Conservation (phyloP, 2,888 invertebrate genomes). For the Scaptomyza flava region DNA sequence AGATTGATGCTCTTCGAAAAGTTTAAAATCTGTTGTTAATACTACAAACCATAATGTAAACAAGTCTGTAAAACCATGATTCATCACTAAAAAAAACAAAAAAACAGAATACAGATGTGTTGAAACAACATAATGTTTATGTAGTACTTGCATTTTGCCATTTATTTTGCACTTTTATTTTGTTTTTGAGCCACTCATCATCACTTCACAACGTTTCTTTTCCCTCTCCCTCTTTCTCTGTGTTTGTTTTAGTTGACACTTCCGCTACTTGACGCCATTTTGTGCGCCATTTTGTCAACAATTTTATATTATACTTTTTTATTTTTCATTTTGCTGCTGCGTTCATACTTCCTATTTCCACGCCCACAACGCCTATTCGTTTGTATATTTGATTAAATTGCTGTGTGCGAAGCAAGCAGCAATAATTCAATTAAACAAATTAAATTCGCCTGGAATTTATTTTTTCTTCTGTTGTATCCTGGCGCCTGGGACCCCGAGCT, state of each 20-base stretch:
- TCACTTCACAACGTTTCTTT: conserved; percentile 47
- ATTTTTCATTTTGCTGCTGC: conserved; percentile 14
- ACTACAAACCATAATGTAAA: background rate
- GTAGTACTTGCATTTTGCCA: conserved; percentile 18
- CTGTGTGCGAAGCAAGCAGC: background rate
- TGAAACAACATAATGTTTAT: background rate
- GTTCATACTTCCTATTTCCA: background rate
- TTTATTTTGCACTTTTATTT: background rate
- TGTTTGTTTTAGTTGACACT: conserved; percentile 4
- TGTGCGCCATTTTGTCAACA: conserved; percentile 42
- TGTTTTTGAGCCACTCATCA: conserved; percentile 38
- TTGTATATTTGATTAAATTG: conserved; percentile 42
- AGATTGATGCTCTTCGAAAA: background rate
- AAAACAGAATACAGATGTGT: background rate
- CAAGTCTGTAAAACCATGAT: background rate
- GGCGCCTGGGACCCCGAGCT: background rate
- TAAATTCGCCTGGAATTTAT: conserved; percentile 14
- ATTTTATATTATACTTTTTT: conserved; percentile 9
- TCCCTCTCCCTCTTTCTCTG: too few species aligned
- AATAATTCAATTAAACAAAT: conserved; percentile 55
- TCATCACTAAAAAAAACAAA: conserved; percentile 4
- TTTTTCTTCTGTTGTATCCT: background rate
- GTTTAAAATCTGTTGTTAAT: background rate
- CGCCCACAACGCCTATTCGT: conserved; percentile 21
- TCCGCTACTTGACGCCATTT: conserved; percentile 49